Base-by-base conservation (phyloP, 2,113 vertebrate genomes). In the Lagopus leucura region DNA sequence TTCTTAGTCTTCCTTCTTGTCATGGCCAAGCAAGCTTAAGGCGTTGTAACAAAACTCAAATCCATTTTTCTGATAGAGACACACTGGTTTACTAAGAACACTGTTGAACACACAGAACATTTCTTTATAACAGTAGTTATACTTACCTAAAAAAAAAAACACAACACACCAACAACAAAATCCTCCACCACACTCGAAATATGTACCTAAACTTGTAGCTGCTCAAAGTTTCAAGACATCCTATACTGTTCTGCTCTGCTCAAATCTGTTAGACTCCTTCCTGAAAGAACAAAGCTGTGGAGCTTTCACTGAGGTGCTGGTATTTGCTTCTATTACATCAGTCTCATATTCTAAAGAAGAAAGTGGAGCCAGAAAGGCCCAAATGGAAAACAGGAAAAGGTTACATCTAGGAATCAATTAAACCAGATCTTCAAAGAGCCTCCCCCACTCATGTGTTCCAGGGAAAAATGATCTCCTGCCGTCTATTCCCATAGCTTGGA, bases 321-420 rank as follows among this genome's bases (percentile, higher is more conserved):
- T 94, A 95, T 94, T 96, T 93, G 67, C 82, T 90, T 95, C 66
- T 86, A 79, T 90, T 91, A 82, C 84, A 88, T 88, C 40, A 84
- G 75, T 24, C 11, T 61, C 78, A 65, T 66, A 69, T 69, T 89
- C 76, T 88, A 61, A 87, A 63, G 75, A 34, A 32, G 42, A 96
- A 71, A 93, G 86, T 11, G 3, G 84, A 95, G 86, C 78, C 80
- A 90, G 90, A 94, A 82, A 86, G 72, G 61, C 67, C 79, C 82
- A 80, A 57, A 24, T 48, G 60, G 88, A 95, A 96, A 90, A 72
- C 54, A 92, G 57, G 36, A 88, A 85, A 91, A 96, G 71, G 84
- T 88, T 94, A 19, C 42, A 40, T 80, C 32, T 70, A 88, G 78
- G 52, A 92, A 73, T 83, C 71, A 36, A 77, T 92, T 94, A 86